Percentiles rank a stretch among this genome's conserved stretches.
Evolutionary conservation across 2,797 vertebrate species (phyloP).

Genomic region (Hippopotamyrus pictus): DNA sequence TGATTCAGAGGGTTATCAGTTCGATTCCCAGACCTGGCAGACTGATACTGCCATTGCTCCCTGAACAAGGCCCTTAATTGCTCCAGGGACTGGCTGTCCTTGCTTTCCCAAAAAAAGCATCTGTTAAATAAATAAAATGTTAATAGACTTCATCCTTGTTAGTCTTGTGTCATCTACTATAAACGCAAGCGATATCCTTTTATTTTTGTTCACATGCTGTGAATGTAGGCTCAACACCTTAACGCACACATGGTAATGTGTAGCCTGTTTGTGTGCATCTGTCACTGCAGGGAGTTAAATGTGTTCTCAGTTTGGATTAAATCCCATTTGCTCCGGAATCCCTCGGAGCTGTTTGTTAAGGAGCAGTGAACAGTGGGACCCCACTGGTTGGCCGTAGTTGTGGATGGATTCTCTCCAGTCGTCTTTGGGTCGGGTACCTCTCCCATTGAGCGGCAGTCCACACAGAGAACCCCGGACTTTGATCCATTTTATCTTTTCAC

Average conservation of each 20-base stretch:
- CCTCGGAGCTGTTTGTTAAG: not conserved
- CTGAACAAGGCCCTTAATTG: not conserved
- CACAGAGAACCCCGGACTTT: not conserved
- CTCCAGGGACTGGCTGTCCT: not conserved
- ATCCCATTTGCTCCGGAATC: not conserved
- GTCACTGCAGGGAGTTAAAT: not conserved
- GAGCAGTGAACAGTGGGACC: slow-evolving; percentile 8
- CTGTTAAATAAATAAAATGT: not conserved
- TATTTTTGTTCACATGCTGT: not conserved
- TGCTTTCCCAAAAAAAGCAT: not conserved
- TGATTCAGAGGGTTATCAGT: not conserved
- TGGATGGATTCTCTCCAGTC: not conserved
- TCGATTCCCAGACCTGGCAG: not conserved
- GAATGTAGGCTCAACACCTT: not conserved
- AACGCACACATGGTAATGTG: not conserved
- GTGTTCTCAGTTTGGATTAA: not conserved
- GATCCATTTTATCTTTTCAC: slow-evolving; percentile 30
- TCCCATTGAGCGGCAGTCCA: not conserved
- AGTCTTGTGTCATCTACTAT: not conserved
- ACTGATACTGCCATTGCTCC: not conserved
- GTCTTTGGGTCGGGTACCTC: not conserved
- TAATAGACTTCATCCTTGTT: not conserved
- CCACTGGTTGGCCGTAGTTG: not conserved
- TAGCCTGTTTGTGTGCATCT: not conserved
- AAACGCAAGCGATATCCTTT: not conserved